These are phyloP conservation scores for Phortica okadai DNA, from an alignment of 2,888 invertebrate species.

Conservation along the genomic window DNA sequence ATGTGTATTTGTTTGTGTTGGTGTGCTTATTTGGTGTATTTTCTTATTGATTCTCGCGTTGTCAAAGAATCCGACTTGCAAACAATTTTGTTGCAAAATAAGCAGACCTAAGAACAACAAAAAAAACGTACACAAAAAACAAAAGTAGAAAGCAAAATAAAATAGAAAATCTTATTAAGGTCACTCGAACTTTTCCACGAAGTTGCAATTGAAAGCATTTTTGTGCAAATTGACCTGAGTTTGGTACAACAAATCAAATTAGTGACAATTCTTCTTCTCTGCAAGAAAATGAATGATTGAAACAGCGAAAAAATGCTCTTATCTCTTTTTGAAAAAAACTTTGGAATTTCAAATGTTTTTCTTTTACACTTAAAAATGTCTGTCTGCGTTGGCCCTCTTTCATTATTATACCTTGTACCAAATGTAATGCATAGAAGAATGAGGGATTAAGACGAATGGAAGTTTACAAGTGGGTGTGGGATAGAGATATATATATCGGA, in stretches of 20 bases:
- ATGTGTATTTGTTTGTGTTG: not conserved
- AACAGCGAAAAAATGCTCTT: not conserved
- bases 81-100: conserved; percentile 5
- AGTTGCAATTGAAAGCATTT: not conserved
- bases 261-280: not conserved
- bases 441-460: no score
- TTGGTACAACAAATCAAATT: not conserved
- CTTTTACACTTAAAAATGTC: no score
- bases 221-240: not conserved
- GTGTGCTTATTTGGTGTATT: not conserved
- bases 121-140: not conserved
- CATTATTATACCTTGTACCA: no score
- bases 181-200: conserved; percentile 16
- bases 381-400: no score
- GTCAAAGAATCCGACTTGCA: not conserved
- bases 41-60: conserved; percentile 7
- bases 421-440: no score
- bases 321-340: no score
- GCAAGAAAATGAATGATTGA: not conserved
- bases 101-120: not conserved
- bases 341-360: no score
- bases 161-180: conserved; percentile 15
- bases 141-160: not conserved
- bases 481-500: no score
- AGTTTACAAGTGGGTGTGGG: no score